Conservation (phyloP, 2,888 invertebrate species). For the Chymomyza procnemis region DNA sequence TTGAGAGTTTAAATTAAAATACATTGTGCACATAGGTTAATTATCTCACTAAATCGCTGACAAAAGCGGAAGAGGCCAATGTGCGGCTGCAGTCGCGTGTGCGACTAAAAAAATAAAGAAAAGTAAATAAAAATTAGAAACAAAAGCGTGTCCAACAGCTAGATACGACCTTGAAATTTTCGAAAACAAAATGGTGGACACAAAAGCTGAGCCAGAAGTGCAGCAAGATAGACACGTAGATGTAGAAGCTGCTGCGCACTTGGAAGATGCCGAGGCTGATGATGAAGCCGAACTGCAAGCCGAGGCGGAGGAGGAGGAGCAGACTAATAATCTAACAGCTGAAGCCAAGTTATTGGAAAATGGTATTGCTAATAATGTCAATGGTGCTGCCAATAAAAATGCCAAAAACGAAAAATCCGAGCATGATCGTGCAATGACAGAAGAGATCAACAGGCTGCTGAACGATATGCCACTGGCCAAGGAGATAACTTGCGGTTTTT, state of each 20-base stretch:
- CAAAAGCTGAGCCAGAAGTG: neutral
- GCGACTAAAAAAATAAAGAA: neutral
- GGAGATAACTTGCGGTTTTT: slow-evolving; percentile 83
- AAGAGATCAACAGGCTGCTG: slow-evolving; percentile 79
- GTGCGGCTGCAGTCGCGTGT: slow-evolving; percentile 20
- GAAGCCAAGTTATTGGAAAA: slow-evolving; percentile 31
- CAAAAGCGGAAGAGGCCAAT: slow-evolving; percentile 36
- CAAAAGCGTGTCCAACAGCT: neutral
- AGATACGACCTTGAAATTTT: neutral
- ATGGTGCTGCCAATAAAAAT: slow-evolving; percentile 35
- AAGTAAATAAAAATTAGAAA: too few relatives aligned
- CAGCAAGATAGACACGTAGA: neutral
- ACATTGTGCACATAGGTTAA: slow-evolving; percentile 46
- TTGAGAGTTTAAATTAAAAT: slow-evolving; percentile 44
- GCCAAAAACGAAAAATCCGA: slow-evolving; percentile 63
- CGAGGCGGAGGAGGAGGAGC: slow-evolving; percentile 5
- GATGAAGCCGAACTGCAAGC: slow-evolving; percentile 28
- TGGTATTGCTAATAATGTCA: slow-evolving; percentile 14
- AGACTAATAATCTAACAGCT: slow-evolving; percentile 25
- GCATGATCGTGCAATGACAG: slow-evolving; percentile 72
- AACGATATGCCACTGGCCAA: slow-evolving; percentile 80
- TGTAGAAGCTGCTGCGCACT: neutral
- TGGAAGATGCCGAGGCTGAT: slow-evolving; percentile 15
- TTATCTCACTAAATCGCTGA: neutral
- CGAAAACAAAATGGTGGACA: slow-evolving; percentile 27